Evolutionary conservation across 2,888 invertebrate species (phyloP), one percentile per base, ranked within the genome.

Genomic region (Drosophila affinis): DNA sequence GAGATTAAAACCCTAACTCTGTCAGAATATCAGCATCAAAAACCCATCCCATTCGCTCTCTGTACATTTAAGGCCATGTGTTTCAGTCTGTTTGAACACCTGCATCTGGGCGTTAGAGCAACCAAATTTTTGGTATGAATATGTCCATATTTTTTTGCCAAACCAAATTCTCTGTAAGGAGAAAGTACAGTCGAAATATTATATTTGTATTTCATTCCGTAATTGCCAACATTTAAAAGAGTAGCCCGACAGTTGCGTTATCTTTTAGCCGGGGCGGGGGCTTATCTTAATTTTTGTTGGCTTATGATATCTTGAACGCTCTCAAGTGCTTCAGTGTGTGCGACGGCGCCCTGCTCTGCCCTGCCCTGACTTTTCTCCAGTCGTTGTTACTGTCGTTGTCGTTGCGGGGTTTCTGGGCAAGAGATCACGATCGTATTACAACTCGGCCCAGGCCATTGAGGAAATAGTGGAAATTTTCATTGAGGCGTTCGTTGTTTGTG

Each of bases 361-460:
- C 24, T 5, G 24, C 0, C 72, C 67, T 71, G 65, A 69, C 77
- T 84, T 61, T 62, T 34, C 72, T 62, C 65, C 62, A 3, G 21
- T 21, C 21, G 21, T 3, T 21, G 21, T 21, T 60, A 64, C 79
- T 71, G 52, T 61, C 9, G 71, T 83, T 71, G 52, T 61, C 9
- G 71, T 83, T 82, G 82, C 82, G 79, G 75, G 83, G 83, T 76
- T 83, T 83, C 69, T 64, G 70, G 74, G 72, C 85, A 81, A 77
- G 77, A 87, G 79, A 87, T 85, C 76, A 75, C 70, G 86, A 83
- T 83, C 86, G 65, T 70, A 78, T 83, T 83, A 82, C 83, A 72
- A 75, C 79, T 79, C 47, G 49, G 27, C 44, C 44, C 29, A 53
- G 46, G 14, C 62, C 82, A 83, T 85, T 83, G 86, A 88, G 86